Conservation (phyloP, 2,888 invertebrate genomes). For the Caenorhabditis zanzibari region DNA sequence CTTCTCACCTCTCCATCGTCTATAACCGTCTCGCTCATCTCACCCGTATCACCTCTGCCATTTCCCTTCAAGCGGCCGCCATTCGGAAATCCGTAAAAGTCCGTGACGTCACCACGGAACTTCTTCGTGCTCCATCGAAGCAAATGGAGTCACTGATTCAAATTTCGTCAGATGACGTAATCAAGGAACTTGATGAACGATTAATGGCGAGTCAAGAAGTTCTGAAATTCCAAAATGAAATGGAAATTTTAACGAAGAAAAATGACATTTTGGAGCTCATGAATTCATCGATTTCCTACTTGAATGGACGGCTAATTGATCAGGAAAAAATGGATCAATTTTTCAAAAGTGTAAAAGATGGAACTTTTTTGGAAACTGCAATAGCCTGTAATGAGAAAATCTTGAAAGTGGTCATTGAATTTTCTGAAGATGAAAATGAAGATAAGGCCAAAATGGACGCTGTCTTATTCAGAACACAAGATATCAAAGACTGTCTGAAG, state of each 20-base stretch:
- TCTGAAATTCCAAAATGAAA: neutral
- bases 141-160: neutral
- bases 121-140: neutral
- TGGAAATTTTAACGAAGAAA: neutral
- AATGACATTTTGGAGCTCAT: neutral
- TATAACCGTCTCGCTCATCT: slow-evolving; percentile 9
- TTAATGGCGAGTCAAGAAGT: neutral
- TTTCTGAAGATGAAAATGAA: neutral
- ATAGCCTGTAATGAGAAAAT: neutral
- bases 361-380: neutral
- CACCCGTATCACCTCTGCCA: slow-evolving; percentile 26
- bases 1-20: neutral
- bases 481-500: neutral
- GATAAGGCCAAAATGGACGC: too few relatives aligned
- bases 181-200: neutral
- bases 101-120: slow-evolving; percentile 6
- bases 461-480: too few relatives aligned
- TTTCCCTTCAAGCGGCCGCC: neutral
- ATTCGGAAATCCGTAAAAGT: slow-evolving; percentile 5
- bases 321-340: neutral
- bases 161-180: neutral
- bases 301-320: neutral
- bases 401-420: neutral
- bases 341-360: neutral
- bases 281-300: neutral